Evolutionary conservation across 2,888 invertebrate species (phyloP).

Genomic region (Phragmatobia fuliginosa): DNA sequence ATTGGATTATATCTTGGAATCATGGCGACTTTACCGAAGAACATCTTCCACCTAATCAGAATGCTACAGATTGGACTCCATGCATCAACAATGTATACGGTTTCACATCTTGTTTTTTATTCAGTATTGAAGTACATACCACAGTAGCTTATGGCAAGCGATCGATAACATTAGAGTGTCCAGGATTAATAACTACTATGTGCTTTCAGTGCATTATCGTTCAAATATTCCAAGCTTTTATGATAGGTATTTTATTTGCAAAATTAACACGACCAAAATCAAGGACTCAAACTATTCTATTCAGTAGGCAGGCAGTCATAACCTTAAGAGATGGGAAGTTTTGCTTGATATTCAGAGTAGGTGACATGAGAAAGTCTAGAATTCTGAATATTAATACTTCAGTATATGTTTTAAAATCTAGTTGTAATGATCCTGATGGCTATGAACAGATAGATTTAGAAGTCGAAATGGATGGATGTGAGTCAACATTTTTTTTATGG

Average conservation of each 20-base stretch:
- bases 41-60: conserved; percentile 86
- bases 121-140: conserved; percentile 98
- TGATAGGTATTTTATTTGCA: conserved; percentile 96
- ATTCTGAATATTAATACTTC: conserved; percentile 96
- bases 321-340: conserved; percentile 94
- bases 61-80: conserved; percentile 90
- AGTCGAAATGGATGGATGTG: conserved; percentile 93
- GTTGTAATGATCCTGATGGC: conserved; percentile 93
- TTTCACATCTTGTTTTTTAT: conserved; percentile 97
- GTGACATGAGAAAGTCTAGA: conserved; percentile 97
- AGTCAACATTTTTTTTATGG: conserved; percentile 98
- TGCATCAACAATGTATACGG: conserved; percentile 95
- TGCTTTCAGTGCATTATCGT: conserved; percentile 98
- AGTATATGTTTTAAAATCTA: conserved; percentile 92
- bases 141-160: conserved; percentile 96
- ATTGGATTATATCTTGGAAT: conserved; percentile 95
- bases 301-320: conserved; percentile 95
- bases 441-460: conserved; percentile 94
- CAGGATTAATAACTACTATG: conserved; percentile 97
- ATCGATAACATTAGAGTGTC: conserved; percentile 96
- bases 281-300: conserved; percentile 96
- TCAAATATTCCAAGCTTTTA: conserved; percentile 93
- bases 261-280: conserved; percentile 98
- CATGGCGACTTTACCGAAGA: conserved; percentile 94
- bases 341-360: conserved; percentile 96